Evolutionary conservation across 1,140 invertebrate genomes (phyloP).

Genomic region (Acromyrmex heyeri): DNA sequence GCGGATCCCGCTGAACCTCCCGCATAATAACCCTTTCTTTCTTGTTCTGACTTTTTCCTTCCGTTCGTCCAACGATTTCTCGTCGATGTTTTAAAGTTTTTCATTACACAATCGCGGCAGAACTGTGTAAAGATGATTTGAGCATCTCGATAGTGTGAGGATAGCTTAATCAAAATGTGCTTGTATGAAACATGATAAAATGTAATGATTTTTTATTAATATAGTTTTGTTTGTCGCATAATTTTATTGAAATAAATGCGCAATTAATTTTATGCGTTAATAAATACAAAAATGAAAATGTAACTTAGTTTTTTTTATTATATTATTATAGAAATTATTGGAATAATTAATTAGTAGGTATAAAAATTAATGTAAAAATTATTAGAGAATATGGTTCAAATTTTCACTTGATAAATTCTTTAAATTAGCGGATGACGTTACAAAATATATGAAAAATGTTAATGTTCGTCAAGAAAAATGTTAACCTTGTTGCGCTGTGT

Average conservation of each 20-base stretch:
- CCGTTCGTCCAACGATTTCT: constrained; percentile 14
- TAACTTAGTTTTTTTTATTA: neutral
- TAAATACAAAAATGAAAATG: neutral
- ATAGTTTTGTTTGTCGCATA: neutral
- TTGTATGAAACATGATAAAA: no score
- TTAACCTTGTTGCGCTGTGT: neutral
- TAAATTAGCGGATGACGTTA: neutral
- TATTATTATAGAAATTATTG: no score
- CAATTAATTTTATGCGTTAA: neutral
- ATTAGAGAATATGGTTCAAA: neutral
- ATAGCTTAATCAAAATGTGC: constrained; percentile 13
- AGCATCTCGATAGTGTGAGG: neutral
- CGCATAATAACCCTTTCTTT: constrained; percentile 63
- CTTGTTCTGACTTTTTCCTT: constrained; percentile 40
- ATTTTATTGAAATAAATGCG: neutral
- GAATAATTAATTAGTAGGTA: no score
- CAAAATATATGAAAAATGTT: neutral
- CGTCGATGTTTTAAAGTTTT: constrained; percentile 42
- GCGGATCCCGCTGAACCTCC: constrained; percentile 50
- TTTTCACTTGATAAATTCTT: neutral
- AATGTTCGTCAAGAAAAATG: neutral
- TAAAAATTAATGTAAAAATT: no score
- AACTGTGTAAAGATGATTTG: neutral
- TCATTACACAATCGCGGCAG: neutral
- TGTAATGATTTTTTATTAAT: no score